Conservation (phyloP, 1,140 invertebrate genomes). For the Tetragnatha versicolor region DNA sequence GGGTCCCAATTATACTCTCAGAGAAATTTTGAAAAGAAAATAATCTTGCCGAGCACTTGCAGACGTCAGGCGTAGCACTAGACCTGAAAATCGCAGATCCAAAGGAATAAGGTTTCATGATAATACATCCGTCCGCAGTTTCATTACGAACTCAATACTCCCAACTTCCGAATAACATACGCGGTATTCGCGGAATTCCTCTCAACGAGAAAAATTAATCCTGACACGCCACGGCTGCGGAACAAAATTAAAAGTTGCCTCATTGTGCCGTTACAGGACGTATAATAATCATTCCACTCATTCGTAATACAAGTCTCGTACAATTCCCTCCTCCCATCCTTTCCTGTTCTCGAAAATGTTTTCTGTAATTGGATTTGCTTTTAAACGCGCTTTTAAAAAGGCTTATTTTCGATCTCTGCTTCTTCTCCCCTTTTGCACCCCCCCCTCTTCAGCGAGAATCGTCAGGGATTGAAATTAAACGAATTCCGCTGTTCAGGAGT, state of each 20-base stretch:
- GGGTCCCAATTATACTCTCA: no score
- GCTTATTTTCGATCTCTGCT: slow-evolving; percentile 6
- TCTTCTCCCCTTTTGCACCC: no score
- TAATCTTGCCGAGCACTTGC: no score
- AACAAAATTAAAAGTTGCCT: slow-evolving; percentile 4
- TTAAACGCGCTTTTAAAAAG: slow-evolving; percentile 30
- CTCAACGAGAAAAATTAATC: slow-evolving; percentile 7
- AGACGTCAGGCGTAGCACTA: no score
- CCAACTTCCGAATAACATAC: slow-evolving; percentile 13
- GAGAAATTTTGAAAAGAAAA: no score
- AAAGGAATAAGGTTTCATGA: no score
- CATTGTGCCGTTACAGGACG: neutral
- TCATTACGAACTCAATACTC: no score
- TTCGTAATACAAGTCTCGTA: slow-evolving; percentile 7
- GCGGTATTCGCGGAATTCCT: slow-evolving; percentile 10
- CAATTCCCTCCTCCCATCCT: neutral
- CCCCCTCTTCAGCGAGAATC: no score
- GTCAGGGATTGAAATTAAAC: slow-evolving; percentile 9
- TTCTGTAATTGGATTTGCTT: slow-evolving; percentile 29
- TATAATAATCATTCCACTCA: slow-evolving; percentile 18
- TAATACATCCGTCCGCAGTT: no score
- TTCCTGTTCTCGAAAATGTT: slow-evolving; percentile 6
- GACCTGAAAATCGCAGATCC: no score
- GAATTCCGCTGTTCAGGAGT: slow-evolving; percentile 2
- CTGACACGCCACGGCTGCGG: neutral